Evolutionary conservation across 1,140 invertebrate species (phyloP).

Genomic region (Drosophila melanogaster): DNA sequence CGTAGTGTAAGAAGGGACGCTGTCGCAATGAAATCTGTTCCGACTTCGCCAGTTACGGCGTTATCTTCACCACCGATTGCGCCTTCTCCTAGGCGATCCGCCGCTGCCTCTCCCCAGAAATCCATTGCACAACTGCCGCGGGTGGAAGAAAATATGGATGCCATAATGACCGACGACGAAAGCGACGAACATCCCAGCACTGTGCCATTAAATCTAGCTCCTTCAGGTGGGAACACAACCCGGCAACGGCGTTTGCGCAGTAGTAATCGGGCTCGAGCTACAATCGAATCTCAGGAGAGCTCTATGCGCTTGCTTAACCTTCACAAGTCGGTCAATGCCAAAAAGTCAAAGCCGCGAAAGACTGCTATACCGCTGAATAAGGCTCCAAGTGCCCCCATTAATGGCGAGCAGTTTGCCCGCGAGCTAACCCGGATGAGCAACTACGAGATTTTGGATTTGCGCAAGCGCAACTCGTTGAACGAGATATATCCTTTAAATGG

Average conservation of each 20-base stretch:
- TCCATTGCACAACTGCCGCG: slow-evolving; percentile 11
- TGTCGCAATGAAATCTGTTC: background rate
- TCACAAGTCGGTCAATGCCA: slow-evolving; percentile 24
- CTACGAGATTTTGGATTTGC: slow-evolving; percentile 73
- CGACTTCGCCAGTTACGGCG: background rate
- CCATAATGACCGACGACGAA: slow-evolving; percentile 69
- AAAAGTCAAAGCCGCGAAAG: slow-evolving; percentile 1
- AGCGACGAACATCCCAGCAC: slow-evolving; percentile 44
- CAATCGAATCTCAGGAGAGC: slow-evolving; percentile 17
- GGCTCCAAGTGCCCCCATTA: slow-evolving; percentile 59
- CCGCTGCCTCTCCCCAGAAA: background rate
- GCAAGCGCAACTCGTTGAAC: slow-evolving; percentile 69
- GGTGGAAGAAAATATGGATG: slow-evolving; percentile 4
- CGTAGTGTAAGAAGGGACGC: background rate
- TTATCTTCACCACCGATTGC: background rate
- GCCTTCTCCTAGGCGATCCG: slow-evolving; percentile 1
- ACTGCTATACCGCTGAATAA: slow-evolving; percentile 54
- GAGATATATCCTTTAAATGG: slow-evolving; percentile 38
- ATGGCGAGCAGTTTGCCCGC: slow-evolving; percentile 68
- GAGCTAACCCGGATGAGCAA: slow-evolving; percentile 67
- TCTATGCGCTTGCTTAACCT: slow-evolving; percentile 53
- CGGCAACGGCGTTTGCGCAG: slow-evolving; percentile 12
- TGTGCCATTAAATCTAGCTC: slow-evolving; percentile 57
- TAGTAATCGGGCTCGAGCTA: background rate
- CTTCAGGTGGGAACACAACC: slow-evolving; percentile 27